Evolutionary conservation across 2,888 invertebrate species (phyloP).

Genomic region (Imbricaverruca yamaguchii): DNA sequence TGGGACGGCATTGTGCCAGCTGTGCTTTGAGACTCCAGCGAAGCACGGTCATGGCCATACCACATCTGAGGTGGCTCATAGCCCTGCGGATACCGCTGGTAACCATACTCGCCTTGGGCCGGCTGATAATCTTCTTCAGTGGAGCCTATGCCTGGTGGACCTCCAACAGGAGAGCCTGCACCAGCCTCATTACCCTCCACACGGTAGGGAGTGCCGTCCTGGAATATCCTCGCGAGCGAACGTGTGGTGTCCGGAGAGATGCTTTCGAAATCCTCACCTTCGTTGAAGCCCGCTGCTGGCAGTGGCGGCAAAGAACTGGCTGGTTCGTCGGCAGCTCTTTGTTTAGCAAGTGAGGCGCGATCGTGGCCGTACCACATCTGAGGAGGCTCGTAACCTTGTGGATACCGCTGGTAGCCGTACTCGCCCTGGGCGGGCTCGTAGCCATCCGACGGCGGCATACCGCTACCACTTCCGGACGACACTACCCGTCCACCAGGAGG

Average conservation of each 20-base stretch:
- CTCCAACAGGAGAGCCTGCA: not conserved
- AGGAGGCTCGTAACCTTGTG: conserved; percentile 2
- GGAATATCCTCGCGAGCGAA: not conserved
- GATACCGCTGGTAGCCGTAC: conserved; percentile 11
- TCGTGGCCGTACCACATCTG: conserved; percentile 17
- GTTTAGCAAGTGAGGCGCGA: not conserved
- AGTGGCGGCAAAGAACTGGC: no score
- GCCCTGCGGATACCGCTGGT: not conserved
- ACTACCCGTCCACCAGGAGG: not conserved
- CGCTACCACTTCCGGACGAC: no score
- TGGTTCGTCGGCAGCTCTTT: no score
- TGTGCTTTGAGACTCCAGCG: not conserved
- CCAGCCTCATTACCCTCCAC: not conserved
- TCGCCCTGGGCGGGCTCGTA: conserved; percentile 12
- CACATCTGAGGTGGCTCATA: not conserved
- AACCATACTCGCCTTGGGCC: not conserved
- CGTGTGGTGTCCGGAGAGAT: not conserved
- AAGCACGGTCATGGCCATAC: not conserved
- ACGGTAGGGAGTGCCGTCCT: not conserved
- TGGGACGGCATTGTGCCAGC: not conserved
- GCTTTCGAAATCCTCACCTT: not conserved
- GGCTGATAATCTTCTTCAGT: not conserved
- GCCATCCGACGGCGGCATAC: not conserved
- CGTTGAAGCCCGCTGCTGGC: not conserved
- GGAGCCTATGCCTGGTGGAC: not conserved